Conservation (phyloP, 1,140 invertebrate species). For the Spodoptera frugiperda region DNA sequence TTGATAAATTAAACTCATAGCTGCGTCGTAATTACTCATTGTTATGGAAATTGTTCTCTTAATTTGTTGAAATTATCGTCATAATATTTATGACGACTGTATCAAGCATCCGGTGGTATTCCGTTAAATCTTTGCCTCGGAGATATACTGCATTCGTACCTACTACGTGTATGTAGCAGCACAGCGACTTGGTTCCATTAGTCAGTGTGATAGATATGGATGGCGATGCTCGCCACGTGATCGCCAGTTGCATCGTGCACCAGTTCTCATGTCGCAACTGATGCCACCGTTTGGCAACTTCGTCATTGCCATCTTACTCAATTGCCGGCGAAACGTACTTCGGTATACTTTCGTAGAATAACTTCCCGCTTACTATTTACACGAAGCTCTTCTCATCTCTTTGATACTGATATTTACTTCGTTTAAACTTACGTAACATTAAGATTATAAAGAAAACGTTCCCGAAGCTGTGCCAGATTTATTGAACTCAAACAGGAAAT, state of each 20-base stretch:
- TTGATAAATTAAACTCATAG: background rate
- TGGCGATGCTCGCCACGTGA: constrained; percentile 12
- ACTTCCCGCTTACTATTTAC: constrained; percentile 9
- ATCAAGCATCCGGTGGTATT: too few species aligned
- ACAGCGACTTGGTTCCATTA: constrained; percentile 6
- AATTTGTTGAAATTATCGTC: too few species aligned
- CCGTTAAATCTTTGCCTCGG: too few species aligned
- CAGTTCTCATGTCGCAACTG: constrained; percentile 33
- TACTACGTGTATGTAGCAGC: background rate
- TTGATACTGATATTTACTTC: constrained; percentile 6
- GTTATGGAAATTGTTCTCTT: too few species aligned
- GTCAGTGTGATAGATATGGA: background rate
- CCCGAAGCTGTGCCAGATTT: background rate
- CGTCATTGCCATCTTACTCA: constrained; percentile 37
- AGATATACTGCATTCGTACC: too few species aligned
- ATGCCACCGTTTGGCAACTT: constrained; percentile 41
- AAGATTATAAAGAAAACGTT: constrained; percentile 11
- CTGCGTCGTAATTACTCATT: too few species aligned
- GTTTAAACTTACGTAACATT: constrained; percentile 1
- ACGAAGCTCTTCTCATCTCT: background rate
- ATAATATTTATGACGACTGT: too few species aligned
- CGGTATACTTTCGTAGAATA: constrained; percentile 5
- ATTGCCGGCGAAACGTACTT: constrained; percentile 11
- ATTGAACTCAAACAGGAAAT: constrained; percentile 11
- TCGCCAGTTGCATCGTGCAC: constrained; percentile 23